Evolutionary conservation across 2,797 vertebrate species (phyloP).

Genomic region (Artibeus jamaicensis): DNA sequence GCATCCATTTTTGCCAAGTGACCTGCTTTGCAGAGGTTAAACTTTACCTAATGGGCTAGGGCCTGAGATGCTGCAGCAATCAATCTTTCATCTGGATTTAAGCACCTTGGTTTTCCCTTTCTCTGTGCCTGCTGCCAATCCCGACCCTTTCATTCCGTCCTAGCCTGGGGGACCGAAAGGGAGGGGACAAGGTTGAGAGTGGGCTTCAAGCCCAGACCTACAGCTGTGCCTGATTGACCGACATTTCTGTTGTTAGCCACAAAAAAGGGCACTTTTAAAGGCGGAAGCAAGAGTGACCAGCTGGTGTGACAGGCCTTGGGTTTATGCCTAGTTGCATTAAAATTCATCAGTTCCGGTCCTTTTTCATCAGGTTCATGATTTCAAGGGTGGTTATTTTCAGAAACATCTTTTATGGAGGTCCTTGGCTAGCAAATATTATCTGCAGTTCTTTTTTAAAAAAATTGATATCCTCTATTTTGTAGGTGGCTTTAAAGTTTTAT

Average conservation of each 20-base stretch:
- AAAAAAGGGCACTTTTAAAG: constrained; percentile 64
- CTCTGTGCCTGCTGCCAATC: constrained; percentile 22
- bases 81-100: constrained; percentile 71
- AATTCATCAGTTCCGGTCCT: constrained; percentile 63
- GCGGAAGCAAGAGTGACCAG: constrained; percentile 55
- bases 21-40: constrained; percentile 81
- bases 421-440: neutral
- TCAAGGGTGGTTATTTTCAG: constrained; percentile 13
- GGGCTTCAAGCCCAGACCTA: constrained; percentile 55
- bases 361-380: constrained; percentile 4
- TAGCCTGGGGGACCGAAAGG: constrained; percentile 47
- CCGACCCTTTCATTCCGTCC: constrained; percentile 66
- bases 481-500: neutral
- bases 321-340: constrained; percentile 62
- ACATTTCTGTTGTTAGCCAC: constrained; percentile 68
- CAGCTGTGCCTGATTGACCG: constrained; percentile 71
- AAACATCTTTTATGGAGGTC: neutral
- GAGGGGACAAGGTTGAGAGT: constrained; percentile 7
- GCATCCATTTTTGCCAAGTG: constrained; percentile 68
- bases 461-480: neutral
- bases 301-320: constrained; percentile 64
- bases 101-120: constrained; percentile 69
- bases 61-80: constrained; percentile 73
- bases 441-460: neutral
- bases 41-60: constrained; percentile 80